Conservation (phyloP, 1,140 invertebrate genomes). For the Lepidurus packardi region DNA sequence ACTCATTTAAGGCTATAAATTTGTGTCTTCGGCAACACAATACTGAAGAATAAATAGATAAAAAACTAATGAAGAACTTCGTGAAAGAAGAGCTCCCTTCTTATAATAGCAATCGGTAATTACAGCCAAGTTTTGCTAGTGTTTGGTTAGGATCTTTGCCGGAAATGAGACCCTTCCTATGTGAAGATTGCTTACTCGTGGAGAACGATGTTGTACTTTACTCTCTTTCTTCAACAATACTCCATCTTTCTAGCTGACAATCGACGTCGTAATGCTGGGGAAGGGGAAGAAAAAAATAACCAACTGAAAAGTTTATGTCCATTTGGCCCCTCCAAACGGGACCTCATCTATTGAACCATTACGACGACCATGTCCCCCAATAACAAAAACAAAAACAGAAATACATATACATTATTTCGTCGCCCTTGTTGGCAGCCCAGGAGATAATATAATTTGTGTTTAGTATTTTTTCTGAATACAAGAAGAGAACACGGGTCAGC, state of each 20-base stretch:
- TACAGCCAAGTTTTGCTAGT: not conserved
- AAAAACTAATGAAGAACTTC: not conserved
- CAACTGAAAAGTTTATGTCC: not conserved
- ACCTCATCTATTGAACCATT: not conserved
- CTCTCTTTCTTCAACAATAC: not conserved
- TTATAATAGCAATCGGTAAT: not conserved
- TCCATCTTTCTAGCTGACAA: conserved; percentile 4
- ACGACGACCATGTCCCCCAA: not conserved
- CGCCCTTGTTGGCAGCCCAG: not conserved
- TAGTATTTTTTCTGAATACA: not conserved
- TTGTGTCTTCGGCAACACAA: not conserved
- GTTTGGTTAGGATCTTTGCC: not conserved
- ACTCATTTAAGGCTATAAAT: no score
- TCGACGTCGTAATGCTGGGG: not conserved
- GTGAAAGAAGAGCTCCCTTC: not conserved
- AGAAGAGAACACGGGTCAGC: not conserved
- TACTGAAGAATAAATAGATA: not conserved
- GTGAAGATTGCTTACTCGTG: conserved; percentile 13
- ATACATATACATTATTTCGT: not conserved
- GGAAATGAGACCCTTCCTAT: conserved; percentile 5
- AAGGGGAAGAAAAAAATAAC: not conserved
- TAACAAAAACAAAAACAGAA: not conserved
- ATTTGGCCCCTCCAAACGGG: not conserved
- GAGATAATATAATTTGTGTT: not conserved
- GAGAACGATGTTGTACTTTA: conserved; percentile 11